phyloP scores from a whole-genome alignment of 1,140 invertebrate genomes.

The Globodera ellingtonae region DNA sequence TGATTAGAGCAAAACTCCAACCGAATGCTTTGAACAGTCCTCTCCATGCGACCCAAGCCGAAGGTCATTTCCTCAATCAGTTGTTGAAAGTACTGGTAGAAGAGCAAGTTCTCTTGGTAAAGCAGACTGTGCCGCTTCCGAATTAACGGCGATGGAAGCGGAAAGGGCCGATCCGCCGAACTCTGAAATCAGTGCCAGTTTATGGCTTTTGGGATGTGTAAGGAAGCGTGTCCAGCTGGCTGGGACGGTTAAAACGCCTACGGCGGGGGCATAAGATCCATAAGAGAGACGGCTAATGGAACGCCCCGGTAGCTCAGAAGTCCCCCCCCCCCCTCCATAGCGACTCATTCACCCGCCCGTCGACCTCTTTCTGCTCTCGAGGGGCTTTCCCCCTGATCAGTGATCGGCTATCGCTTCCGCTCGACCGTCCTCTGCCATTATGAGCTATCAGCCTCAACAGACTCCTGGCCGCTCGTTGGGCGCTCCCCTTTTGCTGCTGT shows the following conservation, averaged over 20 bases:
- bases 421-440: neutral
- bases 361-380: neutral
- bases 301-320: too few species aligned
- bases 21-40: conserved; percentile 48
- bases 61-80: conserved; percentile 55
- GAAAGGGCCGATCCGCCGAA: neutral
- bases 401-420: neutral
- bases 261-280: too few species aligned
- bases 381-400: neutral
- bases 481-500: conserved; percentile 29
- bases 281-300: too few species aligned
- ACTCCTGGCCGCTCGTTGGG: conserved; percentile 47
- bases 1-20: conserved; percentile 14
- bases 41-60: conserved; percentile 49
- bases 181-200: neutral
- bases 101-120: conserved; percentile 59
- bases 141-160: conserved; percentile 4
- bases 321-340: too few species aligned
- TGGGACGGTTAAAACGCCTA: too few species aligned
- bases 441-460: conserved; percentile 42
- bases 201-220: neutral
- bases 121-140: conserved; percentile 57
- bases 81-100: conserved; percentile 64
- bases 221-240: too few species aligned
- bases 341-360: neutral